These are phyloP conservation scores for Leptoteleia sp. DNA, from an alignment of 1,140 invertebrate genomes.

Conservation along the genomic window DNA sequence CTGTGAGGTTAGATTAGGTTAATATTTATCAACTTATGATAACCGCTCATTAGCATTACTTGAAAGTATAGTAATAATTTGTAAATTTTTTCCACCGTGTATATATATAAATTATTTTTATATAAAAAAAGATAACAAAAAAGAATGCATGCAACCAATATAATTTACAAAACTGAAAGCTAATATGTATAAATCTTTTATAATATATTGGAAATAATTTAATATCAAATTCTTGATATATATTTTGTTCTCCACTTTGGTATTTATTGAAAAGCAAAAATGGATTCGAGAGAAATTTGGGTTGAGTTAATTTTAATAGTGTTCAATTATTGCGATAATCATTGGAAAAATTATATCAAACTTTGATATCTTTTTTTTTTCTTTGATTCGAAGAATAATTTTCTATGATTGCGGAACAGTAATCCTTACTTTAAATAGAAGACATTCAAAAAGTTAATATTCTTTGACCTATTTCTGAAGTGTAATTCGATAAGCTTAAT, in stretches of 20 bases:
- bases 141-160: too few relatives aligned
- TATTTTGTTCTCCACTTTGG: too few relatives aligned
- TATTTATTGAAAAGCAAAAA: constrained; percentile 8
- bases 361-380: neutral
- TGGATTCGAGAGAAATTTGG: constrained; percentile 15
- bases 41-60: too few relatives aligned
- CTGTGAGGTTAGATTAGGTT: too few relatives aligned
- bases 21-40: too few relatives aligned
- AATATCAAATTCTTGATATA: constrained; percentile 20
- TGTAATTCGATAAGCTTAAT: constrained; percentile 39
- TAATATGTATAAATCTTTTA: constrained; percentile 33
- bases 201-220: constrained; percentile 33
- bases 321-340: too few relatives aligned
- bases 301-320: too few relatives aligned
- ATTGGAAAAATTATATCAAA: neutral
- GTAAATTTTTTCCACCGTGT: too few relatives aligned
- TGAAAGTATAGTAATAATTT: too few relatives aligned
- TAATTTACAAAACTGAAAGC: constrained; percentile 12
- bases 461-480: constrained; percentile 45
- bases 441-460: constrained; percentile 40
- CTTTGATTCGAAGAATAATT: neutral
- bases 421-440: constrained; percentile 25
- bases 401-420: neutral
- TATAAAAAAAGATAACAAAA: too few relatives aligned
- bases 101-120: too few relatives aligned